phyloP scores from a whole-genome alignment of 2,888 invertebrate species.

The Mimachlamys varia region DNA sequence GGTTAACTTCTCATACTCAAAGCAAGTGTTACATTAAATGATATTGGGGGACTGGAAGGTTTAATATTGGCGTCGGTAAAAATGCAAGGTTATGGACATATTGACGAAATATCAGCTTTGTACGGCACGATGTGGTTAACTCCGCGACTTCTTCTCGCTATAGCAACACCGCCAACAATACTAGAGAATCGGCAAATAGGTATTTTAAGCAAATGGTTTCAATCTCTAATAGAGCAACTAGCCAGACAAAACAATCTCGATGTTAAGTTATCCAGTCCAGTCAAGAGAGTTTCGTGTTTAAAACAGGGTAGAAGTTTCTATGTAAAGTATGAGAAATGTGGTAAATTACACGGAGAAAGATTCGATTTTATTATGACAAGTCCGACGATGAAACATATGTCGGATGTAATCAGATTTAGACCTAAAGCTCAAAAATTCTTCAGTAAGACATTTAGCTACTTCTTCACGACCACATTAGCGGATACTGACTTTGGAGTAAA shows the following conservation, averaged over 20 bases:
- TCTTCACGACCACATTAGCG: background rate
- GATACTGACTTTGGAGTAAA: background rate
- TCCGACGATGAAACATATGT: background rate
- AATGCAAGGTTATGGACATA: slow-evolving; percentile 40
- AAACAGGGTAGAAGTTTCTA: background rate
- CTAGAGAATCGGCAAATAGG: background rate
- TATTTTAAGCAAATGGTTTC: background rate
- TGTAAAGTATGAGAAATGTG: background rate
- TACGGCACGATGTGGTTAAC: slow-evolving; percentile 42
- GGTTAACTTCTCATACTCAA: too few species aligned
- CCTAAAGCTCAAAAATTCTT: background rate
- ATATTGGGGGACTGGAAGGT: background rate
- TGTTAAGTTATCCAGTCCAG: background rate
- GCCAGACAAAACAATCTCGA: background rate
- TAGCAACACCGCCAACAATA: background rate
- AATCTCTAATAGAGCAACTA: background rate
- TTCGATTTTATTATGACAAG: background rate
- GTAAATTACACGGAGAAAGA: background rate
- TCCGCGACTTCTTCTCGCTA: background rate
- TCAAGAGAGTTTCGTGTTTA: background rate
- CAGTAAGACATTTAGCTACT: background rate
- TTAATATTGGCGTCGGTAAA: background rate
- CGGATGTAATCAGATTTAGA: background rate
- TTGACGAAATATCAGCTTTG: slow-evolving; percentile 38
- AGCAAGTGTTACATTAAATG: too few species aligned